A percentile compares a stretch with the other conserved stretches of the same genome.
Evolutionary conservation across 2,113 vertebrate species (phyloP).

Genomic region (Crotophaga sulcirostris): DNA sequence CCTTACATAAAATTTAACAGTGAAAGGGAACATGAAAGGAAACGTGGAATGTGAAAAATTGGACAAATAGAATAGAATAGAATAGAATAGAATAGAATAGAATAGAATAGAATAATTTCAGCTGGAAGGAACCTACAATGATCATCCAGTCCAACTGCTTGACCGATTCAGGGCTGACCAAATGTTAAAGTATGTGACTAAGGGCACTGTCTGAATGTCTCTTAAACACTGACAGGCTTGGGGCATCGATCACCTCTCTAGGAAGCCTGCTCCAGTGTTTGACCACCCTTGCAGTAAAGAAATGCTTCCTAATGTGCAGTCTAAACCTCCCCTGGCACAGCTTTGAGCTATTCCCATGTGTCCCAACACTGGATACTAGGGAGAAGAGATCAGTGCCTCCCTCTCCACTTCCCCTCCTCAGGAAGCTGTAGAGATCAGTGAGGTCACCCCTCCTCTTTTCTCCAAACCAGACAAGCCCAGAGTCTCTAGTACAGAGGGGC

Average conservation of each 20-base stretch:
- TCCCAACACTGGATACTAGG: not conserved
- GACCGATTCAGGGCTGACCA: not conserved
- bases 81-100: too few species aligned
- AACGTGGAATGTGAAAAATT: not conserved
- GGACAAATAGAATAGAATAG: not conserved
- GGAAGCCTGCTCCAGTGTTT: not conserved
- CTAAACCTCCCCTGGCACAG: not conserved
- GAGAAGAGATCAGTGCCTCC: not conserved
- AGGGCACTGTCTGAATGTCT: not conserved
- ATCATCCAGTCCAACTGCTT: not conserved
- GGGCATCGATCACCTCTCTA: not conserved
- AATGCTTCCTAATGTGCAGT: not conserved
- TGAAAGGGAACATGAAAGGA: not conserved
- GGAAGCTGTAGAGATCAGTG: not conserved
- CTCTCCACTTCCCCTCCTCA: not conserved
- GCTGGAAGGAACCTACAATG: not conserved
- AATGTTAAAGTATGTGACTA: not conserved
- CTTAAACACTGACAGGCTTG: not conserved
- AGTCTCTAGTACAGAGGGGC: not conserved
- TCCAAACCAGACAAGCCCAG: not conserved
- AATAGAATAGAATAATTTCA: not conserved
- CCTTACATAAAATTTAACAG: too few species aligned
- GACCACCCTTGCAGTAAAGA: not conserved
- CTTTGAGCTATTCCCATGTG: rapidly evolving
- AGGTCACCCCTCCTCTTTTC: not conserved